Percentiles rank a stretch among this genome's conserved stretches.
These are phyloP conservation scores for Hippocampus abdominalis DNA, from an alignment of 2,113 vertebrate genomes.

Conservation along the genomic window DNA sequence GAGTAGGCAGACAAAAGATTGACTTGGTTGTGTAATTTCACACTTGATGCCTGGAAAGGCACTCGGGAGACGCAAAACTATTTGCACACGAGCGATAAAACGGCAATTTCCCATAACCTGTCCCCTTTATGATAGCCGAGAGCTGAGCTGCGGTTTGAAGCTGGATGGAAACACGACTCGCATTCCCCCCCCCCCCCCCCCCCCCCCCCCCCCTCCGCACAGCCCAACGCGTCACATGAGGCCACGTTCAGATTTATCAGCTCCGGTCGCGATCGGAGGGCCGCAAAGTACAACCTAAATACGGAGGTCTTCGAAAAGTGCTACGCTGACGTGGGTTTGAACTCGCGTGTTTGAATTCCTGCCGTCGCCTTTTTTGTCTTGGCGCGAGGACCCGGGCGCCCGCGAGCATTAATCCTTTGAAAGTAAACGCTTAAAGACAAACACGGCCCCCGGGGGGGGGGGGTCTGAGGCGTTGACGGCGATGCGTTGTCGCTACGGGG, in stretches of 20 bases:
- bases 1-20: not conserved
- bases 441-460: slow-evolving; percentile 79
- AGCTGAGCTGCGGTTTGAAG: slow-evolving; percentile 10
- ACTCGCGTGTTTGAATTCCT: slow-evolving; percentile 72
- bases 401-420: slow-evolving; percentile 80
- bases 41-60: too few species aligned
- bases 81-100: not conserved
- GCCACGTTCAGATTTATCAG: slow-evolving; percentile 43
- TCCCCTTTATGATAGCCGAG: not conserved
- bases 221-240: slow-evolving; percentile 10
- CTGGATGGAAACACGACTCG: slow-evolving; percentile 18
- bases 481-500: slow-evolving; percentile 54
- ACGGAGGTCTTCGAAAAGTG: slow-evolving; percentile 57
- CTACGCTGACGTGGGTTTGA: slow-evolving; percentile 67
- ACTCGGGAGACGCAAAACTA: not conserved
- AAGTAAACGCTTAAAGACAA: slow-evolving; percentile 91
- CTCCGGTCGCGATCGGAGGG: slow-evolving; percentile 41
- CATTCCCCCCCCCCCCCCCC: too few species aligned
- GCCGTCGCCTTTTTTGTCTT: slow-evolving; percentile 89
- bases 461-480: slow-evolving; percentile 55
- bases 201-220: too few species aligned
- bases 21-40: not conserved
- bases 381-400: slow-evolving; percentile 76
- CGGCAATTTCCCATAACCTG: not conserved
- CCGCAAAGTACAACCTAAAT: slow-evolving; percentile 55